These are phyloP conservation scores for Philhelius pedissequus DNA, from an alignment of 2,888 invertebrate species.

Conservation along the genomic window DNA sequence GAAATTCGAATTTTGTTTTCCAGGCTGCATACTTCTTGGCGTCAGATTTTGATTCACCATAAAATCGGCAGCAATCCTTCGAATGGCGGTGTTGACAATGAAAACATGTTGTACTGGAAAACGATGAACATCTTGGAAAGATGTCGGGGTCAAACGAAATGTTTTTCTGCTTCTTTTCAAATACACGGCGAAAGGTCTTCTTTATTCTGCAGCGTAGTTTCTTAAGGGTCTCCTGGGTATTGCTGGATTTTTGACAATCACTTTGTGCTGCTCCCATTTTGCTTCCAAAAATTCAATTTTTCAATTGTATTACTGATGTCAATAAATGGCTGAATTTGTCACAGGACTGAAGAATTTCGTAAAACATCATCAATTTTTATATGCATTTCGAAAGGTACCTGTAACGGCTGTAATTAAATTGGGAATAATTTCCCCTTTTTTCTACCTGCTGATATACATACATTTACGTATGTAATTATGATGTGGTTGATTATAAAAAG, in stretches of 20 bases:
- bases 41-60: conserved; percentile 1
- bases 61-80: conserved; percentile 10
- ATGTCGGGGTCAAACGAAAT: neutral
- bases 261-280: conserved; percentile 41
- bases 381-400: neutral
- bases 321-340: neutral
- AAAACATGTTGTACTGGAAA: neutral
- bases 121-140: conserved; percentile 38
- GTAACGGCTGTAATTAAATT: neutral
- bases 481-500: neutral
- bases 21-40: neutral
- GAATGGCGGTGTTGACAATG: conserved; percentile 23
- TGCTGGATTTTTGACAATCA: neutral
- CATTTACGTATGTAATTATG: too few relatives aligned
- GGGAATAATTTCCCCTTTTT: neutral
- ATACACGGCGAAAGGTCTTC: neutral
- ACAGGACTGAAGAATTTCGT: neutral
- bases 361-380: neutral
- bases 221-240: neutral
- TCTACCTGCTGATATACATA: neutral
- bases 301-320: too few relatives aligned
- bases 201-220: neutral
- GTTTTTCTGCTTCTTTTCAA: neutral
- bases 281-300: neutral
- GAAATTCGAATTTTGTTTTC: conserved; percentile 26